These are phyloP conservation scores for Sinodicranocentrus sp. DNA, from an alignment of 2,888 invertebrate species.

Conservation along the genomic window DNA sequence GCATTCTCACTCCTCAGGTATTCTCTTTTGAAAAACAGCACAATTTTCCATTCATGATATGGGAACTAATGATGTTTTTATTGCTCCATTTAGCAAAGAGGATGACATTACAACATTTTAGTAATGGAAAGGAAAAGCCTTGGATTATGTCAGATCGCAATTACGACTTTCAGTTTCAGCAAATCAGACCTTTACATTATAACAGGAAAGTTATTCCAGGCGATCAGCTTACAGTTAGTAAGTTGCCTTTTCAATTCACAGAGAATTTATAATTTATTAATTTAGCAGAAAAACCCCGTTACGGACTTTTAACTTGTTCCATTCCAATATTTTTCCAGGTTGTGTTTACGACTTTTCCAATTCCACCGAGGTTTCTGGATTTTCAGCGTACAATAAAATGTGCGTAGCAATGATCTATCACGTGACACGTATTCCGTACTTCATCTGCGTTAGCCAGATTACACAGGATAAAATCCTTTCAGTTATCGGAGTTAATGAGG, in stretches of 20 bases:
- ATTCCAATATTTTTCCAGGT: conserved; percentile 1
- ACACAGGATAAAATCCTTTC: neutral
- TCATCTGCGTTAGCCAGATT: conserved; percentile 7
- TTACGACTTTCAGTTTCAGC: conserved; percentile 32
- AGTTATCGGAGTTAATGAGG: conserved; percentile 12
- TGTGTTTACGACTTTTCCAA: conserved; percentile 34
- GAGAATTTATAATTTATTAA: too few relatives aligned
- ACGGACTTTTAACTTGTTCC: too few relatives aligned
- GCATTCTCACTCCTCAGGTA: conserved; percentile 49
- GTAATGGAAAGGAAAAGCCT: conserved; percentile 29
- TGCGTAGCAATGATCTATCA: conserved; percentile 22
- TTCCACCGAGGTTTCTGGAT: conserved; percentile 22
- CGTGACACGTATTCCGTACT: neutral
- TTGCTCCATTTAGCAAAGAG: conserved; percentile 21
- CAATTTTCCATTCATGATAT: conserved; percentile 1
- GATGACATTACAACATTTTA: conserved; percentile 36
- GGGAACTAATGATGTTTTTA: neutral
- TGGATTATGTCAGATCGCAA: conserved; percentile 46
- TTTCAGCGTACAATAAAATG: conserved; percentile 45
- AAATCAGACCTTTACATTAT: neutral
- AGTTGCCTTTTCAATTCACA: too few relatives aligned
- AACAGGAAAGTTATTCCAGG: conserved; percentile 34
- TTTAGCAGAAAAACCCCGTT: too few relatives aligned
- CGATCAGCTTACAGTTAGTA: conserved; percentile 48
- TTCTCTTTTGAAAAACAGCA: conserved; percentile 14